Percentiles rank a stretch among this genome's conserved stretches.
These are phyloP conservation scores for Mystacornis crossleyi DNA, from an alignment of 2,113 vertebrate species.

Conservation along the genomic window DNA sequence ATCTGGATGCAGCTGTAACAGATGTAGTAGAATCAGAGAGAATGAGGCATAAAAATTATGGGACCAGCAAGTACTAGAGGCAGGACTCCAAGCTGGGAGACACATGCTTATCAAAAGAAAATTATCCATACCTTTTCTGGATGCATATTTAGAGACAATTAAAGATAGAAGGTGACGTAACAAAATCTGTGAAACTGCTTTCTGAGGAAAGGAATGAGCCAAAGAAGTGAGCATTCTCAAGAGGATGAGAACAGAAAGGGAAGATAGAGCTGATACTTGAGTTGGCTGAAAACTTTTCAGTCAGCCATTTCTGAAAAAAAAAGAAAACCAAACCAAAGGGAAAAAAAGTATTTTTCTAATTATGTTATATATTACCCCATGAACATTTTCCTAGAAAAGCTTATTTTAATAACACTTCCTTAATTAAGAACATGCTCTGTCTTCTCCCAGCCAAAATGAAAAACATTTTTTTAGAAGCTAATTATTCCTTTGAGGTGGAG, in stretches of 20 bases:
- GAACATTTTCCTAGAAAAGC: conserved; percentile 37
- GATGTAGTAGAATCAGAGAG: background rate
- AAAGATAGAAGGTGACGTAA: background rate
- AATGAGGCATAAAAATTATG: background rate
- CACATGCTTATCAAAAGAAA: background rate
- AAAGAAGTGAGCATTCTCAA: background rate
- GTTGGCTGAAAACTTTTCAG: background rate
- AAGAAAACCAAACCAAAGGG: background rate
- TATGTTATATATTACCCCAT: background rate
- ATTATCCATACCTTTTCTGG: background rate
- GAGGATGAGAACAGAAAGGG: background rate
- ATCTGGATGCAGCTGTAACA: background rate
- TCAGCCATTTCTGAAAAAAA: background rate
- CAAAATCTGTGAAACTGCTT: background rate
- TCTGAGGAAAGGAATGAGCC: background rate
- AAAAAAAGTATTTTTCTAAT: background rate
- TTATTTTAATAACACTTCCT: conserved; percentile 45
- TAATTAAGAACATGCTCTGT: conserved; percentile 62
- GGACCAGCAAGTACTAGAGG: background rate
- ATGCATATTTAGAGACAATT: background rate
- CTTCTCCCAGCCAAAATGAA: conserved; percentile 48
- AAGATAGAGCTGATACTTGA: background rate
- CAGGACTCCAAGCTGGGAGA: background rate
- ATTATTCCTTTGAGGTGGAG: conserved; percentile 52
- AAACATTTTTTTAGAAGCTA: conserved; percentile 20